phyloP scores from a whole-genome alignment of 2,797 vertebrate genomes.

The Enteromius afrohamiltoni region DNA sequence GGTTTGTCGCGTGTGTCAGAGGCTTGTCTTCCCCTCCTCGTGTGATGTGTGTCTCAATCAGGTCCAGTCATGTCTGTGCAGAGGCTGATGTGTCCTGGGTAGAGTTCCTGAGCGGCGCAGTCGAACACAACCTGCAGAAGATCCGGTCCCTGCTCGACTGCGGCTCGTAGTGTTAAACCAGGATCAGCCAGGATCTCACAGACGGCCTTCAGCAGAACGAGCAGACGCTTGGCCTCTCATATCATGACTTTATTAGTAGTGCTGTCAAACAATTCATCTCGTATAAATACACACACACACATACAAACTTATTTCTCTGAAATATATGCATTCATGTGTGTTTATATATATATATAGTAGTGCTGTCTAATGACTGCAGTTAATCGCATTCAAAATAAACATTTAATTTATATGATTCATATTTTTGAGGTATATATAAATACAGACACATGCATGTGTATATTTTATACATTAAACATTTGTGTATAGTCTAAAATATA shows the following conservation, averaged over 20 bases:
- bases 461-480: no score
- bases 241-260: not conserved
- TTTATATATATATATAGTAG: no score
- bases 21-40: not conserved
- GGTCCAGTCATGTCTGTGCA: conserved; percentile 86
- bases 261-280: no score
- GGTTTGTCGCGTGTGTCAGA: not conserved
- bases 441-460: no score
- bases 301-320: no score
- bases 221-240: not conserved
- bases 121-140: conserved; percentile 89
- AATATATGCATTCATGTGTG: no score
- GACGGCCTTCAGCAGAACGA: not conserved
- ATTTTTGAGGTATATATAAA: no score
- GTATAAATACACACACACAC: no score
- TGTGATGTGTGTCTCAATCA: conserved; percentile 61
- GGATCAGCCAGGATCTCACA: not conserved
- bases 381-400: no score
- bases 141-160: conserved; percentile 65
- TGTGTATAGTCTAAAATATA: no score
- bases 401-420: no score
- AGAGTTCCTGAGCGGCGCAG: conserved; percentile 83
- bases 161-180: not conserved
- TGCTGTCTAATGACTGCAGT: no score
- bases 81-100: conserved; percentile 87